These are phyloP conservation scores for Oligia strigilis DNA, from an alignment of 2,888 invertebrate genomes.

Conservation along the genomic window DNA sequence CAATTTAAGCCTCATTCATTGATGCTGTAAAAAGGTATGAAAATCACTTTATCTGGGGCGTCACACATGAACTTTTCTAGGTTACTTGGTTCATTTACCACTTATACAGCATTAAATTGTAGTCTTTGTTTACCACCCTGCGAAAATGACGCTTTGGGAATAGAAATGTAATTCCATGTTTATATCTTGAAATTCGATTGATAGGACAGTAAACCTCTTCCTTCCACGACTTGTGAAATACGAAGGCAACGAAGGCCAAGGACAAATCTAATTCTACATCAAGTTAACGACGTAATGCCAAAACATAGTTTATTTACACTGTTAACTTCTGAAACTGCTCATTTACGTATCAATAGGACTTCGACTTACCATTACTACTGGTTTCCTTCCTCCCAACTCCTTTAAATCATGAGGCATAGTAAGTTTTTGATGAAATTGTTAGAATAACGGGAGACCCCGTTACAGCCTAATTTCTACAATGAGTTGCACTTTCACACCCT, in stretches of 20 bases:
- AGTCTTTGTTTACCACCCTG: neutral
- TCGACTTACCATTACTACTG: slow-evolving; percentile 82
- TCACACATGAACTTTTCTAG: neutral
- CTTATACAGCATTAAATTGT: too few relatives aligned
- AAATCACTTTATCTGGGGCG: too few relatives aligned
- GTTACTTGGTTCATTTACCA: neutral
- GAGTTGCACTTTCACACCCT: slow-evolving; percentile 42
- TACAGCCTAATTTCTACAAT: slow-evolving; percentile 61
- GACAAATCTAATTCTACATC: slow-evolving; percentile 17
- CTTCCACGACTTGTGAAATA: neutral
- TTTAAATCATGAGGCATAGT: slow-evolving; percentile 89
- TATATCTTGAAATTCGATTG: neutral
- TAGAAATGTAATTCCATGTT: neutral
- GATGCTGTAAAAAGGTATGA: neutral
- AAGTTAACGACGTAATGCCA: slow-evolving; percentile 15
- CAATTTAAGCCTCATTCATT: neutral
- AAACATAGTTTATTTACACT: slow-evolving; percentile 16
- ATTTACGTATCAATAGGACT: neutral
- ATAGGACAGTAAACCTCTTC: slow-evolving; percentile 6
- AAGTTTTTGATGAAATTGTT: slow-evolving; percentile 70
- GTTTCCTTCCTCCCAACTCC: slow-evolving; percentile 86
- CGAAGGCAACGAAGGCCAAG: slow-evolving; percentile 51
- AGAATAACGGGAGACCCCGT: slow-evolving; percentile 75
- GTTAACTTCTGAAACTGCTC: neutral
- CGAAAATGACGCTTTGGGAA: neutral